phyloP scores from a whole-genome alignment of 2,888 invertebrate species.

The Clusia tigrina region DNA sequence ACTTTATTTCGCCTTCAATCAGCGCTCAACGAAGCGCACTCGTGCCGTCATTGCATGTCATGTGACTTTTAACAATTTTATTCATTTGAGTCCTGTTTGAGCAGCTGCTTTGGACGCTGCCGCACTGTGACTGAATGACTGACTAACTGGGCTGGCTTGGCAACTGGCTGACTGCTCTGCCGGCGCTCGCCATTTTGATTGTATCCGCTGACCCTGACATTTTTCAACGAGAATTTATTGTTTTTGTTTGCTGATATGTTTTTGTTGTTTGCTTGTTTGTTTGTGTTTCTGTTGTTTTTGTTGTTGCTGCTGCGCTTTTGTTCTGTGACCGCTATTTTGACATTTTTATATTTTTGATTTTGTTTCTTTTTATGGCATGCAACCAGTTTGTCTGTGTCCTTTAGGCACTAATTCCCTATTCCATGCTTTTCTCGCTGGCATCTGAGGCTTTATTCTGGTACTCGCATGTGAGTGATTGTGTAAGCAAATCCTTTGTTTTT shows the following conservation, averaged over 20 bases:
- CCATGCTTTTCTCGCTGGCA: background rate
- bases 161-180: background rate
- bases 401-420: slow-evolving; percentile 13
- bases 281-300: background rate
- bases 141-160: background rate
- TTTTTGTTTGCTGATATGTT: slow-evolving; percentile 4
- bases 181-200: background rate
- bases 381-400: slow-evolving; percentile 12
- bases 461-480: background rate
- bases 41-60: background rate
- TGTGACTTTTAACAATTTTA: background rate
- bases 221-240: slow-evolving; percentile 19
- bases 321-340: background rate
- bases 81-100: background rate
- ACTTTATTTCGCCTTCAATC: background rate
- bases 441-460: background rate
- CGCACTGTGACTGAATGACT: too few species aligned
- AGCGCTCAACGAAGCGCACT: background rate
- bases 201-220: slow-evolving; percentile 17
- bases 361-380: background rate
- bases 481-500: background rate
- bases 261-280: too few species aligned
- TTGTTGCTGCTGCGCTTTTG: slow-evolving; percentile 7
- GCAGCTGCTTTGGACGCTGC: background rate
- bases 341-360: background rate